Evolutionary conservation across 2,113 vertebrate species (phyloP), one percentile per base, ranked within the genome.

Genomic region (Onychorhynchus coronatus): DNA sequence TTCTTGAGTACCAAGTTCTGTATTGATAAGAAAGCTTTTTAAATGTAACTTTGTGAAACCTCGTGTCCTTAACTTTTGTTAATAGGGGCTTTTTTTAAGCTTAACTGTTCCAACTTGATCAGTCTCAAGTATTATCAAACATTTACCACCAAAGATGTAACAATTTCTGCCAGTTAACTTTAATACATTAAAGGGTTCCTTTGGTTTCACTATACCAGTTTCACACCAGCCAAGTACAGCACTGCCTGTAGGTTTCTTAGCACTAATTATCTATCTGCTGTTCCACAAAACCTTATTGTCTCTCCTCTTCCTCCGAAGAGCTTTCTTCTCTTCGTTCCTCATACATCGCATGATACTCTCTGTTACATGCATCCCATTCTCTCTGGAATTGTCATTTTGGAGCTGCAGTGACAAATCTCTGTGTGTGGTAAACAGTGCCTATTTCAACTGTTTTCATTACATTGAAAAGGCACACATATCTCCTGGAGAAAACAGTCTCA

Each of bases 361-460:
- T 42, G 27, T 66, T 70, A 23, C 4, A 62, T 0, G 0, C 4
- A 9, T 23, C 5, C 47, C 8, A 3, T 16, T 52, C 18, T 76
- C 17, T 46, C 22, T 62, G n/a, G 6, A 49, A 14, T 5, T 67
- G 6, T 14, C 22, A 50, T 2, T 4, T 37, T 55, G 52, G 10
- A 84, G 8, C 10, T 23, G 4, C 41, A 49, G n/a, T 37, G 47
- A 37, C 1, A 8, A 59, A 68, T 46, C 22, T 49, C 2, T 62
- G 19, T 50, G 63, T 55, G 22, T 28, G 4, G 33, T 14, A 89
- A 85, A 35, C 8, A 1, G 1, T 27, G 9, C 27, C 37, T 8
- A 24, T 53, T 73, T 81, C 6, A 15, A 1, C n/a, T 47, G 21
- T 19, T 81, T 81, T 61, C 15, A 22, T 71, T 55, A 12, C 16